A percentile compares a stretch with the other conserved stretches of the same genome.
These are phyloP conservation scores for Sigmodon hispidus DNA, from an alignment of 2,113 vertebrate species.

Conservation along the genomic window DNA sequence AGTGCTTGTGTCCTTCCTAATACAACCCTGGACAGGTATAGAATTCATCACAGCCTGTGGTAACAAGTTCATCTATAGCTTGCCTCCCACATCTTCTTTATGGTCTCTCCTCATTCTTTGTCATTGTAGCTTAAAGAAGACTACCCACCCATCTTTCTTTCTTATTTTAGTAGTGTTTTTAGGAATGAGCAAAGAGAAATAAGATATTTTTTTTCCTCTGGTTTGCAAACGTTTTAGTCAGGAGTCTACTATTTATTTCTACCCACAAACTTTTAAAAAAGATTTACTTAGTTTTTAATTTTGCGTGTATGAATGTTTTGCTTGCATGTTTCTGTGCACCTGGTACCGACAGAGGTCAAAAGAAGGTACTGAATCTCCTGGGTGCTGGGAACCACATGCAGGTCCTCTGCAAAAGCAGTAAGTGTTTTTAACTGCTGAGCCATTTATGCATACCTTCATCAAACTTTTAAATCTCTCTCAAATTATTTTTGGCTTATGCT, in stretches of 20 bases:
- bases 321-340: neutral
- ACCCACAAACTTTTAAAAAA: neutral
- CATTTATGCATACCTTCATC: neutral
- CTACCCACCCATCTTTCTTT: neutral
- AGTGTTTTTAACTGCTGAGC: neutral
- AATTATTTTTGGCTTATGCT: neutral
- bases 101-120: neutral
- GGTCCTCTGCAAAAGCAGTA: neutral
- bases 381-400: neutral
- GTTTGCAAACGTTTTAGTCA: neutral
- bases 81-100: neutral
- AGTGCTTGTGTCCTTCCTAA: neutral
- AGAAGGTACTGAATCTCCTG: neutral
- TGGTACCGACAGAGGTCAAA: neutral
- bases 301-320: neutral
- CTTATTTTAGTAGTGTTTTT: neutral
- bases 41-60: fast-evolving
- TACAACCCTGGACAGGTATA: fast-evolving
- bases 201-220: neutral
- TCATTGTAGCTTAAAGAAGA: neutral
- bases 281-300: neutral
- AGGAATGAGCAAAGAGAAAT: neutral
- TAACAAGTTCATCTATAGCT: fast-evolving
- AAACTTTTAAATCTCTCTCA: neutral
- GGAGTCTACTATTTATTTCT: neutral